Evolutionary conservation across 2,888 invertebrate genomes (phyloP), one percentile per base, ranked within the genome.

Genomic region (Parnassius orleans): DNA sequence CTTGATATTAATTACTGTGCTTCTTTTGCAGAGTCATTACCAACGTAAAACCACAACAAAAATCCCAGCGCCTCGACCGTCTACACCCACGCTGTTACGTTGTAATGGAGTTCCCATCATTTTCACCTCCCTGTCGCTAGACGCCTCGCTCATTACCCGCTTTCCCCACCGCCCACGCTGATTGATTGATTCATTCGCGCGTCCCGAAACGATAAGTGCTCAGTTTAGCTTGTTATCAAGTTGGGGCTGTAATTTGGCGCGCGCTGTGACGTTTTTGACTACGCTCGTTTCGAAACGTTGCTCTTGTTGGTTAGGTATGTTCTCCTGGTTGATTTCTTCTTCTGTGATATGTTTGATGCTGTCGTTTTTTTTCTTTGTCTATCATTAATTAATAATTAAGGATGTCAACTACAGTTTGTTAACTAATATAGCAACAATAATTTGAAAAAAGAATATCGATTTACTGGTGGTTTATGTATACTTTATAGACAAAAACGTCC

Each of bases 171-270:
- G 65, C 67, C 69, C 68, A 63, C 68, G 74, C 70, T 77, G 76
- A 78, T 80, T 83, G 82, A 84, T 84, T 83, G 83, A 83, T 84
- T 84, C 78, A 69, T 76, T 73, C 76, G 67, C 71, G 71, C 71
- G 69, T 64, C 70, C 76, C 72, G 76, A 73, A 75, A 77, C 82
- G 82, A 79, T 83, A 83, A 84, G 83, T 81, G 83, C 76, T 78
- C 79, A 77, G 78, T 77, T 78, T 77, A 78, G 77, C 79, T 78
- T 78, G 81, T 83, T 83, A 83, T 83, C 83, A 81, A 76, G 73
- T 71, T 60, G 68, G 19, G 41, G 33, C 65, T 62, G 65, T 67
- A 68, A 63, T 68, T 68, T 62, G 64, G 65, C 62, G 60, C 54
- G 58, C 57, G 60, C 56, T 24, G 55, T 43, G 50, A 24, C 41